Conservation (phyloP, 1,140 invertebrate genomes). For the Choristoneura fumiferana region DNA sequence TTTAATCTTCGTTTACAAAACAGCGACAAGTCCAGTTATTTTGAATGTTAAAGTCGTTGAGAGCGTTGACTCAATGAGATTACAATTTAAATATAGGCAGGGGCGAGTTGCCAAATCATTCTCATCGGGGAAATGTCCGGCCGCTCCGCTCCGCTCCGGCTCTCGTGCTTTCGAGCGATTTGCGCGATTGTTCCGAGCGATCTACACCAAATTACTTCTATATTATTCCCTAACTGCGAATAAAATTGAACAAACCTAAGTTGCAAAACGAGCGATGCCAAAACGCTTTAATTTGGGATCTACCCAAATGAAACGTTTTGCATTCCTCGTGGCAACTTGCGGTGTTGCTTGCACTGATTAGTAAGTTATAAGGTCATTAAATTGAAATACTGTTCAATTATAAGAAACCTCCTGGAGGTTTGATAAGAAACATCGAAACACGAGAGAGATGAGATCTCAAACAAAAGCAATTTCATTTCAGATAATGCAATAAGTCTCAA, state of each 20-base stretch:
- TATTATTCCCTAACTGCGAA: constrained; percentile 1
- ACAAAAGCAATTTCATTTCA: too few species aligned
- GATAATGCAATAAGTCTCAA: too few species aligned
- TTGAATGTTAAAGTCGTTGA: constrained; percentile 57
- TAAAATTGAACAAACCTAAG: background rate
- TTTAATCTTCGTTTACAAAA: background rate
- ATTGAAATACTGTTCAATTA: too few species aligned
- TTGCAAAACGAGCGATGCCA: background rate
- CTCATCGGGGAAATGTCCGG: constrained; percentile 62
- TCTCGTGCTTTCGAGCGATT: constrained; percentile 32
- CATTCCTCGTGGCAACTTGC: background rate
- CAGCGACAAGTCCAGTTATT: constrained; percentile 39
- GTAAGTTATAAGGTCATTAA: background rate
- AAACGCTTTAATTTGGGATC: constrained; percentile 2
- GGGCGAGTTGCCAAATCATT: constrained; percentile 67
- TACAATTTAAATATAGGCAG: constrained; percentile 75
- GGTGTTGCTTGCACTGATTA: background rate
- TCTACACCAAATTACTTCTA: constrained; percentile 3
- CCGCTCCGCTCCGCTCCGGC: constrained; percentile 28
- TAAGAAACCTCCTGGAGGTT: too few species aligned
- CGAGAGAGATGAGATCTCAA: too few species aligned
- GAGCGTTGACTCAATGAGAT: constrained; percentile 75
- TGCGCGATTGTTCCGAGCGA: constrained; percentile 45
- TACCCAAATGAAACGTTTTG: background rate
- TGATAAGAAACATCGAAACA: too few species aligned